These are phyloP conservation scores for Macrobrachium rosenbergii DNA, from an alignment of 1,140 invertebrate genomes.

Conservation along the genomic window DNA sequence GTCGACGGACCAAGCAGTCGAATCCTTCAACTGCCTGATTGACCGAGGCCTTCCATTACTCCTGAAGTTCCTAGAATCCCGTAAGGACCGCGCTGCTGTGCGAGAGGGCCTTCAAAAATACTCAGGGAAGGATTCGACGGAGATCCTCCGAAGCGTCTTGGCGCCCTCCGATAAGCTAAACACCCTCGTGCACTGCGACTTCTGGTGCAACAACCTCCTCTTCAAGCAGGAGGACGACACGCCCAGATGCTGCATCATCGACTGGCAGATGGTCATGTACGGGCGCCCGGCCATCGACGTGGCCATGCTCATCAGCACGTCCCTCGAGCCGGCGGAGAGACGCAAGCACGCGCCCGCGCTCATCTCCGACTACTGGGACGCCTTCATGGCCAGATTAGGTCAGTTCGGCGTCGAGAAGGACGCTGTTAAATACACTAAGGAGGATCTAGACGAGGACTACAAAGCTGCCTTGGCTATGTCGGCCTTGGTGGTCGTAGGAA, in stretches of 20 bases:
- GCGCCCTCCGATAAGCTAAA: slow-evolving; percentile 47
- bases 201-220: slow-evolving; percentile 59
- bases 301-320: slow-evolving; percentile 42
- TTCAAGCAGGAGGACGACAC: slow-evolving; percentile 41
- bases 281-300: slow-evolving; percentile 54
- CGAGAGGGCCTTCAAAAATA: slow-evolving; percentile 35
- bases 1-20: slow-evolving; percentile 45
- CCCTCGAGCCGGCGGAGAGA: slow-evolving; percentile 22
- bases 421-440: slow-evolving; percentile 31
- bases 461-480: slow-evolving; percentile 44
- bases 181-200: slow-evolving; percentile 55
- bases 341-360: slow-evolving; percentile 37
- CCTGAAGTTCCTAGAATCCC: slow-evolving; percentile 53
- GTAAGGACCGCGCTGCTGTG: slow-evolving; percentile 40
- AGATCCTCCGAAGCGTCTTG: slow-evolving; percentile 31
- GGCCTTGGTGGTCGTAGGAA: slow-evolving; percentile 44
- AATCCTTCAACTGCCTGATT: slow-evolving; percentile 54
- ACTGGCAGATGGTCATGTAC: slow-evolving; percentile 58
- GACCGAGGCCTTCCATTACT: slow-evolving; percentile 49
- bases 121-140: slow-evolving; percentile 3
- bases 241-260: slow-evolving; percentile 49
- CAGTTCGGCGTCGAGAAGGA: slow-evolving; percentile 44
- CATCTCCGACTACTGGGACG: slow-evolving; percentile 44
- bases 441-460: slow-evolving; percentile 46
- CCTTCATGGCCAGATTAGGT: slow-evolving; percentile 36